Base-by-base conservation (phyloP, 2,888 invertebrate genomes). In the Epiperipatus broadwayi region DNA sequence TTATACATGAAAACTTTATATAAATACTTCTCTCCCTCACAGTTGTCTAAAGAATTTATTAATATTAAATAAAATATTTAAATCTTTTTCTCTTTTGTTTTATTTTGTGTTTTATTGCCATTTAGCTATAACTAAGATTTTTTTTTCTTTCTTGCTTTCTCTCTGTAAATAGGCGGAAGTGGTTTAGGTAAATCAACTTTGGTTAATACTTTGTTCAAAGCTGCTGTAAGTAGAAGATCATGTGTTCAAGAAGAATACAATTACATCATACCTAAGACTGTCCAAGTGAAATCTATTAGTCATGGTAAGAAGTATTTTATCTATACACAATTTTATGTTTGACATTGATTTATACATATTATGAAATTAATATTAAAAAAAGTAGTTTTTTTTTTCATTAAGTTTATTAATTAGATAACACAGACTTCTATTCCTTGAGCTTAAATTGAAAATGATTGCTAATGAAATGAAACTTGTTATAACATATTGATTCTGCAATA, bases 101-200 rank as follows among this genome's bases (percentile, higher is more conserved):
- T n/a, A n/a, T n/a, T n/a, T n/a, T n/a, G n/a, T n/a, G n/a, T n/a
- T n/a, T n/a, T n/a, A n/a, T n/a, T n/a, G n/a, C n/a, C n/a, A n/a
- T n/a, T n/a, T n/a, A n/a, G n/a, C n/a, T n/a, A n/a, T n/a, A n/a
- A n/a, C n/a, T n/a, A n/a, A n/a, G n/a, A n/a, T n/a, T n/a, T n/a
- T n/a, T n/a, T n/a, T n/a, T n/a, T n/a, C n/a, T n/a, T n/a, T n/a
- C n/a, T n/a, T n/a, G n/a, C n/a, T 25, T 25, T n/a, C n/a, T n/a
- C n/a, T n/a, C n/a, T n/a, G n/a, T n/a, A n/a, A n/a, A n/a, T n/a
- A 52, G 52, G 52, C 37, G 40, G 51, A 22, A 51, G 52, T 41
- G 52, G 52, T 12, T 40, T 52, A 15, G 52, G 52, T 4, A 52
- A 52, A 41, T 50, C 52, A 15, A 52, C 52, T 2, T 36, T 52